phyloP scores from a whole-genome alignment of 2,113 vertebrate genomes.

The Alethe castanea region DNA sequence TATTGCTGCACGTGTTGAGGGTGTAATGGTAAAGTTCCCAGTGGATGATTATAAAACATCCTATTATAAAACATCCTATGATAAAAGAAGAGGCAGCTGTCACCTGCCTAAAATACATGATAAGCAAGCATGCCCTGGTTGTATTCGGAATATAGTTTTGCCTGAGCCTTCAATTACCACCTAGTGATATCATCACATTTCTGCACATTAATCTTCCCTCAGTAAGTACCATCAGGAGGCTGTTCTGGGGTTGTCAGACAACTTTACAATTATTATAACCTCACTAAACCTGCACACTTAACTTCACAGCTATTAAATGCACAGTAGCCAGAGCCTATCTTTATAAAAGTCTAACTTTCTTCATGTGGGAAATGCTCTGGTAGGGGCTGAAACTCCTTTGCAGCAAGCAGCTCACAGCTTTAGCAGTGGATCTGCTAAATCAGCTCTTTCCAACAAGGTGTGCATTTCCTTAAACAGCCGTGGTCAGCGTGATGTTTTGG shows the following conservation, averaged over 20 bases:
- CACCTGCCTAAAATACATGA: background rate
- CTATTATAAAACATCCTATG: background rate
- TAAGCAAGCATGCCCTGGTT: background rate
- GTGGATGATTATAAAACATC: background rate
- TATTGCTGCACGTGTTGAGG: background rate
- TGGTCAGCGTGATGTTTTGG: accelerated
- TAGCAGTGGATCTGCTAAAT: background rate
- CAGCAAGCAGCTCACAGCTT: background rate
- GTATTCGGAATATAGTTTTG: background rate
- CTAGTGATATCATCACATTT: background rate
- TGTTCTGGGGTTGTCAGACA: background rate
- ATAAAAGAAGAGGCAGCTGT: background rate
- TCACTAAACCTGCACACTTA: background rate
- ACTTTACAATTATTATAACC: background rate
- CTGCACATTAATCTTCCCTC: background rate
- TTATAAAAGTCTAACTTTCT: background rate
- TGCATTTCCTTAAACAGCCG: background rate
- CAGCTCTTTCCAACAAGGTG: background rate
- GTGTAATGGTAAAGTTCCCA: background rate
- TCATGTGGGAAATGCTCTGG: background rate
- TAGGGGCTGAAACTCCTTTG: background rate
- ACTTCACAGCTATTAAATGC: background rate
- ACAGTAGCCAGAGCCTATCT: background rate
- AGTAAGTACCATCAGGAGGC: background rate
- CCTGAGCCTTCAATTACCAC: background rate